These are phyloP conservation scores for Eremobia ochroleuca DNA, from an alignment of 2,888 invertebrate genomes.

Conservation along the genomic window DNA sequence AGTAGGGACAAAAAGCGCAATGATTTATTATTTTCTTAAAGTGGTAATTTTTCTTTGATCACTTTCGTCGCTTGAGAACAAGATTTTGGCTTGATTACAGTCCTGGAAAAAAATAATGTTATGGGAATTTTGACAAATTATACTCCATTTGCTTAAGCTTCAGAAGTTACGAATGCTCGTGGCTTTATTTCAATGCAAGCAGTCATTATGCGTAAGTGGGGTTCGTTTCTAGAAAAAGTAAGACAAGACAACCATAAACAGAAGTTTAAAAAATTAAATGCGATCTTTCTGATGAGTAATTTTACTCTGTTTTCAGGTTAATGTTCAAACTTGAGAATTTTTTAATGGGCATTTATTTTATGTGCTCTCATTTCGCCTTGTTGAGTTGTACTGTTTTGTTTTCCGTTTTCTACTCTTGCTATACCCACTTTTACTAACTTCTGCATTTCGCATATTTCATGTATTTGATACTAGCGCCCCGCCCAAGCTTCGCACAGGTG, in stretches of 20 bases:
- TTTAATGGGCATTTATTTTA: conserved; percentile 67
- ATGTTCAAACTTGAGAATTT: conserved; percentile 68
- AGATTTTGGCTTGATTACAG: conserved; percentile 58
- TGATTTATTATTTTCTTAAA: conserved; percentile 74
- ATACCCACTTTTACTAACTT: conserved; percentile 49
- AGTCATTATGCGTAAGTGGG: conserved; percentile 66
- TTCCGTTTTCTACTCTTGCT: conserved; percentile 48
- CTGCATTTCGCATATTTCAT: conserved; percentile 21
- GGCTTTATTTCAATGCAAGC: conserved; percentile 52
- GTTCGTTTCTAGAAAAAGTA: conserved; percentile 69
- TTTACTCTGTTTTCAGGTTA: conserved; percentile 73
- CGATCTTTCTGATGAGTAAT: conserved; percentile 68
- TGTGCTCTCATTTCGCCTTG: conserved; percentile 60
- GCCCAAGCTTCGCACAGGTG: too few relatives aligned
- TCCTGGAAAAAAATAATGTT: conserved; percentile 48
- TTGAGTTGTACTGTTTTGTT: conserved; percentile 51
- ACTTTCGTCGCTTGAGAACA: conserved; percentile 57
- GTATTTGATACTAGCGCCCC: conserved; percentile 42
- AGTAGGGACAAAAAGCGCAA: conserved; percentile 71
- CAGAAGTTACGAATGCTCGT: conserved; percentile 34
- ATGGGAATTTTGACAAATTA: conserved; percentile 53
- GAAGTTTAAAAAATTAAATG: conserved; percentile 67
- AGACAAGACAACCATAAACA: conserved; percentile 63
- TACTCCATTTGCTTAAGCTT: conserved; percentile 50
- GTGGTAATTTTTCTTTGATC: conserved; percentile 64